Base-by-base conservation (phyloP, 2,113 vertebrate genomes). In the Sander vitreus region DNA sequence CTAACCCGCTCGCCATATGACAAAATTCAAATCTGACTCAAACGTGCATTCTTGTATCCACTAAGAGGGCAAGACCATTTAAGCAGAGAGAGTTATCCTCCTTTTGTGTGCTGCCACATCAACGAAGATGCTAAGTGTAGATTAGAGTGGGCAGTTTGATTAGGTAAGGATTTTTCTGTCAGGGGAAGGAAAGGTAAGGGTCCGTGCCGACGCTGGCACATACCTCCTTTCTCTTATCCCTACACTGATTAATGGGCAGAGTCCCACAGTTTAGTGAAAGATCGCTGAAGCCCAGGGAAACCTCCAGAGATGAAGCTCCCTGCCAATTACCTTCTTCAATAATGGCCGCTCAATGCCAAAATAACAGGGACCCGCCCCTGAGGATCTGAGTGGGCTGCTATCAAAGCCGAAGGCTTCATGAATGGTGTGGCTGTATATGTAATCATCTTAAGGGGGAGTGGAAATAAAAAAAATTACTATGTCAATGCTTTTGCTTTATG, bases 291-390 rank as follows among this genome's bases (percentile, higher is more conserved):
- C 85, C 84, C 69, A 72, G 68, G 83, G 85, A 94, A 94, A 93
- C 90, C 92, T 92, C 92, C 78, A 89, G 93, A 94, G 93, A 94
- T 91, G 90, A 90, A 80, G 79, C 92, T 75, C 67, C 77, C 87
- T 91, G 89, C 93, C 93, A 94, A 93, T 96, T 95, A 95, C 91
- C 89, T 92, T 90, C 92, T 89, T 94, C 92, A 93, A 93, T 93
- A 94, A 93, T 78, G 83, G 91, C 82, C 74, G 70, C 88, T 94
- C 86, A 68, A 89, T 94, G 89, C 65, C 88, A 88, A 88, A 93
- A 89, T 89, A 89, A 93, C 91, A 92, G 84, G 55, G 55, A 88
- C 59, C 81, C 50, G 50, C 83, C 89, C 76, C 90, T n/a, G 13
- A 83, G 89, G 89, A 86, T 79, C 80, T 45, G 78, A 85, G 76